Evolutionary conservation across 2,888 invertebrate species (phyloP), one percentile per base, ranked within the genome.

Genomic region (Drosophila kanekoi): DNA sequence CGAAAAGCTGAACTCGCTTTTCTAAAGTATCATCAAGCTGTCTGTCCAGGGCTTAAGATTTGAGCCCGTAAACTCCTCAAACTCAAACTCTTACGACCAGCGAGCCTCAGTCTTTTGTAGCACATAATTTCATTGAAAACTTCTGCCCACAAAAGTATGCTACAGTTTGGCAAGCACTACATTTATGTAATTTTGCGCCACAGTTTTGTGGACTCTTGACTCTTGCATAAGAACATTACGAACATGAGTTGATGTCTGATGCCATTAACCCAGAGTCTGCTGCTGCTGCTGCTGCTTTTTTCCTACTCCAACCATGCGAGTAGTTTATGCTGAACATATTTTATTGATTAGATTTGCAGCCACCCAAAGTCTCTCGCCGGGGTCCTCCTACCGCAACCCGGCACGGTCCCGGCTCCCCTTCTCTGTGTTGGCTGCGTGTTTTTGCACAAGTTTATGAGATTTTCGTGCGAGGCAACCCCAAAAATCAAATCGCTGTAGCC

Each of bases 361-460:
- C 63, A 14, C 61, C 28, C 70, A 54, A 41, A 28, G 8, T 8
- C 28, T 51, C 20, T 41, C 47, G 10, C 16, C 38, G 51, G n/a
- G n/a, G n/a, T n/a, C 37, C 20, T 56, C 38, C 49, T n/a, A 14
- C n/a, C 20, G n/a, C 61, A 28, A 28, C 28, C 28, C 28, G 35
- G 14, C 16, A 9, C 35, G 18, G 10, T 5, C 40, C 18, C 28
- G 20, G 18, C 8, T 8, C n/a, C 37, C 33, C 16, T 8, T 11
- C 49, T 9, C 6, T 44, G n/a, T 10, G 18, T 45, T 49, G 20
- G 13, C 62, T 68, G 67, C 86, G 80, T 84, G 84, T 81, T 76
- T 84, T 78, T 81, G 87, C 79, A 76, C 83, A 80, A 79, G 76
- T 84, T 89, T 83, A 79, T 81, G 83, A 73, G 86, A 87, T 88